A percentile compares a stretch with the other conserved stretches of the same genome.
Evolutionary conservation across 2,113 vertebrate genomes (phyloP).

Genomic region (Mellivora capensis): DNA sequence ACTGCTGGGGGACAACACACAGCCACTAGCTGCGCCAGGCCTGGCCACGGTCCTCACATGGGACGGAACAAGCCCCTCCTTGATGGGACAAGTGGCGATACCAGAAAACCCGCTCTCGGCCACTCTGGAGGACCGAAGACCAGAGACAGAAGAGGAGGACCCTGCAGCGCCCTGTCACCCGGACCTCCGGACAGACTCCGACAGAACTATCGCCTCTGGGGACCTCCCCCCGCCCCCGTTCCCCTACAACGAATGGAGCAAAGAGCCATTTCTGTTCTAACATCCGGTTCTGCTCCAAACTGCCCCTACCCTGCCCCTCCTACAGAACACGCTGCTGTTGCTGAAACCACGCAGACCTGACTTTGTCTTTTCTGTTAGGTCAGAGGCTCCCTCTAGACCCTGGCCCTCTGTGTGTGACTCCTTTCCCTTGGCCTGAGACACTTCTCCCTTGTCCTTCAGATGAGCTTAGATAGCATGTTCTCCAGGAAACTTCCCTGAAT

Average conservation of each 20-base stretch:
- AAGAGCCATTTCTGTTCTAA: background rate
- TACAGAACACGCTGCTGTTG: background rate
- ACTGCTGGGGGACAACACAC: conserved; percentile 69
- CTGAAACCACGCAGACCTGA: background rate
- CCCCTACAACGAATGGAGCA: background rate
- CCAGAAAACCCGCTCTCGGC: background rate
- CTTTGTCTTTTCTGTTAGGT: background rate
- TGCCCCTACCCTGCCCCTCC: background rate
- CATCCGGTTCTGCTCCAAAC: background rate
- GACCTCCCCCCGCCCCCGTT: too few species aligned
- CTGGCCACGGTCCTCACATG: background rate
- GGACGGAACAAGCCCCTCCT: background rate
- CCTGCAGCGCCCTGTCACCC: background rate
- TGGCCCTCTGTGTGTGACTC: background rate
- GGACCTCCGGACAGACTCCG: background rate
- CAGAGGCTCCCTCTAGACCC: background rate
- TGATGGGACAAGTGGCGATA: background rate
- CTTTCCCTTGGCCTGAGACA: background rate
- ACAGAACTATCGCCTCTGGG: background rate
- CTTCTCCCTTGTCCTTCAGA: background rate
- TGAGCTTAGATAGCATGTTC: background rate
- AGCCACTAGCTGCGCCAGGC: background rate
- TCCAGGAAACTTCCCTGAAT: background rate
- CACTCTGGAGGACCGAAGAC: background rate
- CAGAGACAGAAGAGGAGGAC: background rate